Percentiles rank a stretch among this genome's conserved stretches.
Conservation (phyloP, 2,888 invertebrate species). For the Eremobia ochroleuca region DNA sequence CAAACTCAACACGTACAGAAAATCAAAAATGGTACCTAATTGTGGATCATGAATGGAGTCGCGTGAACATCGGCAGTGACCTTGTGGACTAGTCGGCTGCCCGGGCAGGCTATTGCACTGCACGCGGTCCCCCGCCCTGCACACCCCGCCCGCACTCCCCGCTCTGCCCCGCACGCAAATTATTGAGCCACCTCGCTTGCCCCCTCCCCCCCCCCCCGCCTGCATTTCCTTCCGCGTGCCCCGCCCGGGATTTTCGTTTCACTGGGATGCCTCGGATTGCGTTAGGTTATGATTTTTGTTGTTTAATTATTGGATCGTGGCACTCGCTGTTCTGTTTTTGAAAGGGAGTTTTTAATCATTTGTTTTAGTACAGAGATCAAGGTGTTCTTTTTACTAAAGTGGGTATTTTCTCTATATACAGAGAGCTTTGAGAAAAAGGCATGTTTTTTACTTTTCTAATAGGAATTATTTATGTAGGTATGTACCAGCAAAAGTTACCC, state of each 20-base stretch:
- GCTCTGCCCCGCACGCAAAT: constrained; percentile 81
- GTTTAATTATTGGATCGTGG: constrained; percentile 45
- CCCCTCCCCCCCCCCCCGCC: constrained; percentile 69
- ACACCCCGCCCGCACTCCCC: constrained; percentile 46
- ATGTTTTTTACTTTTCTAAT: constrained; percentile 8
- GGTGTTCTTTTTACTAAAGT: not conserved
- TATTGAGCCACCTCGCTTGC: constrained; percentile 78
- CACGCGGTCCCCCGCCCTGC: constrained; percentile 66
- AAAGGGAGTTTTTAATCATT: constrained; percentile 15
- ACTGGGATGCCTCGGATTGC: constrained; percentile 71
- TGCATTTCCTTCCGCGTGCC: constrained; percentile 83
- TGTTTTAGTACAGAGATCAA: not conserved
- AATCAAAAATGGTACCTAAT: constrained; percentile 79
- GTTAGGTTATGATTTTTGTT: constrained; percentile 76
- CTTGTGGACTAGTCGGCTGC: constrained; percentile 81
- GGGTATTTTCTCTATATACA: not conserved
- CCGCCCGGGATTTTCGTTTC: constrained; percentile 79
- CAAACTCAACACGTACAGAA: constrained; percentile 64
- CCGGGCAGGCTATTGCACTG: constrained; percentile 83
- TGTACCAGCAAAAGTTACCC: constrained; percentile 28
- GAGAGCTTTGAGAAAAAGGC: not conserved
- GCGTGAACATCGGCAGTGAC: constrained; percentile 86
- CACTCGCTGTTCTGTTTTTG: constrained; percentile 34
- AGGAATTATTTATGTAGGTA: constrained; percentile 44
- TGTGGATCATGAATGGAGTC: constrained; percentile 84